A percentile compares a stretch with the other conserved stretches of the same genome.
Conservation (phyloP, 2,113 vertebrate species). For the Xiphophorus hellerii region DNA sequence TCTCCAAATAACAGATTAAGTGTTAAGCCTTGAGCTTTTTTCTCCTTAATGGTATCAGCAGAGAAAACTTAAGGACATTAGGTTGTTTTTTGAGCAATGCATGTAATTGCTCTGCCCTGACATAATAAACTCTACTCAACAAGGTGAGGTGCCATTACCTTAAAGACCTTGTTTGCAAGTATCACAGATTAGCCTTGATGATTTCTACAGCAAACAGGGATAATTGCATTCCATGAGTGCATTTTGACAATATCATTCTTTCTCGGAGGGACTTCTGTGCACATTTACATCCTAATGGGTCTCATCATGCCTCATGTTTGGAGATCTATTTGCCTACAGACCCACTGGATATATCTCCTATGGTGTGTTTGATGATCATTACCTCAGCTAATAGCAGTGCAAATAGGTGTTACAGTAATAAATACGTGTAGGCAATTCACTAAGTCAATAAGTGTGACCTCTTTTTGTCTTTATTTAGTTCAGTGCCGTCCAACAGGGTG, state of each 20-base stretch:
- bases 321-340: slow-evolving; percentile 35
- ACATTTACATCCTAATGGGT: slow-evolving; percentile 46
- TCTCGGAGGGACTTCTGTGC: slow-evolving; percentile 11
- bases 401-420: not conserved
- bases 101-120: slow-evolving; percentile 17
- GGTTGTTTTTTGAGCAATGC: too few relatives aligned
- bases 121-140: slow-evolving; percentile 30
- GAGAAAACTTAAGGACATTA: not conserved
- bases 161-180: slow-evolving; percentile 45
- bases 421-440: not conserved
- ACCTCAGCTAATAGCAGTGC: slow-evolving; percentile 5
- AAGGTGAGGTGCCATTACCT: slow-evolving; percentile 26
- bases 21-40: too few relatives aligned
- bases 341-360: slow-evolving; percentile 30
- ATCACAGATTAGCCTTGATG: slow-evolving; percentile 46
- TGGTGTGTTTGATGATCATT: slow-evolving; percentile 44
- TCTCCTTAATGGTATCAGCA: not conserved
- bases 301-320: slow-evolving; percentile 38
- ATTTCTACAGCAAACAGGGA: slow-evolving; percentile 46
- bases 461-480: not conserved
- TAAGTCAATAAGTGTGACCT: not conserved
- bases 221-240: slow-evolving; percentile 37
- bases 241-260: slow-evolving; percentile 20
- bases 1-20: too few relatives aligned
- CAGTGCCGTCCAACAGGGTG: not conserved